phyloP scores from a whole-genome alignment of 2,888 invertebrate species.

The Ochropacha duplaris region DNA sequence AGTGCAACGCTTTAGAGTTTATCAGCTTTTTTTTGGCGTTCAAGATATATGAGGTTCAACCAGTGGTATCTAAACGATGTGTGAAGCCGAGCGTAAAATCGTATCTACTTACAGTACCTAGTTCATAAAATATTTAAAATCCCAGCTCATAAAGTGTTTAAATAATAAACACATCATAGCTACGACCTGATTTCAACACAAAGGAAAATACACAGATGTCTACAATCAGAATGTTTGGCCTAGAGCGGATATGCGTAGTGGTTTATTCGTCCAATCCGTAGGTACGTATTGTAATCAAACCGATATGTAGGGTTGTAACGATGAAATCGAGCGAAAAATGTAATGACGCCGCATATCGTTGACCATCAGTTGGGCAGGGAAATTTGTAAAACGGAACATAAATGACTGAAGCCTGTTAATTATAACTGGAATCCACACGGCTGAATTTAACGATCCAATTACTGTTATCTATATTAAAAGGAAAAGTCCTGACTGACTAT shows the following conservation, averaged over 20 bases:
- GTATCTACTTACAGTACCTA: too few relatives aligned
- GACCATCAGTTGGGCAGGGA: slow-evolving; percentile 28
- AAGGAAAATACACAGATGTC: slow-evolving; percentile 25
- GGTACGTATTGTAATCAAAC: slow-evolving; percentile 44
- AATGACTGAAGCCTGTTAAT: slow-evolving; percentile 13
- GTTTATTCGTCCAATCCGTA: too few relatives aligned
- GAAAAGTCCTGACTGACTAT: too few relatives aligned
- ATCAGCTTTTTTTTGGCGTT: not conserved
- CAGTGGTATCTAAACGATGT: not conserved
- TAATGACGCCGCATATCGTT: slow-evolving; percentile 37
- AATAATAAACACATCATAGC: not conserved
- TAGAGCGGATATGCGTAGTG: slow-evolving; percentile 23
- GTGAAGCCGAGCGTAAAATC: not conserved
- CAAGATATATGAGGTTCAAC: not conserved
- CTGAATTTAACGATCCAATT: not conserved
- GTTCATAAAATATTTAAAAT: too few relatives aligned
- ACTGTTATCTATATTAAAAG: too few relatives aligned
- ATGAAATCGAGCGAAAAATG: slow-evolving; percentile 45
- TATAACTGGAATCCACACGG: not conserved
- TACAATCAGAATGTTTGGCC: slow-evolving; percentile 29
- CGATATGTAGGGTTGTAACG: slow-evolving; percentile 25
- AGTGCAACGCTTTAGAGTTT: not conserved
- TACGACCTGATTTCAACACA: slow-evolving; percentile 7
- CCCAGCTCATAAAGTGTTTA: not conserved
- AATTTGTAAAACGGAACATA: slow-evolving; percentile 22